Base-by-base conservation (phyloP, 37 sponge, comb jelly and placozoan species). In the Crambe crambe region DNA sequence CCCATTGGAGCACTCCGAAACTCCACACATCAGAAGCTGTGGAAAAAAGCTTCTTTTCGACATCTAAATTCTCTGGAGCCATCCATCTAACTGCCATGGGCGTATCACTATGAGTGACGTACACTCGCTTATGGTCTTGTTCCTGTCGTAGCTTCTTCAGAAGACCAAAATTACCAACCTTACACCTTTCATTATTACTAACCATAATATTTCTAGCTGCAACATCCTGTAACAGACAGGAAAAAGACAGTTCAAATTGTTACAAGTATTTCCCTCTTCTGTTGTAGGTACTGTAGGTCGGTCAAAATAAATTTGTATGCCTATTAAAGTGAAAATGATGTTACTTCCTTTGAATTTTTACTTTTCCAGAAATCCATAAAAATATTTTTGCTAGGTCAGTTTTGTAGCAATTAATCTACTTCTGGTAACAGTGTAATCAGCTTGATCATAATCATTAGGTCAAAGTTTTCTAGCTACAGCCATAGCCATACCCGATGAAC, bases 1-100 rank as follows among this genome's bases (percentile, higher is more conserved):
- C 89, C 89, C 89, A 89, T 61, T 65, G 58, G 32, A 88, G 67
- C 21, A 88, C 43, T 0, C 89, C 89, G 47, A 78, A 88, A 58
- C 83, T 84, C 89, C 89, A 89, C 63, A 89, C 89, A 31, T 89
- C 89, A 34, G 85, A 84, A 6, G 89, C 89, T 21, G 75, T 21
- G 15, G 85, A 84, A 70, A 89, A 89, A 25, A 37, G 0, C n/a
- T 58, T 42, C 1, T 74, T 61, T 2, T 44, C 21, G 12, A 89
- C 51, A n/a, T n/a, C n/a, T n/a, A n/a, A n/a, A 66, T 61, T 76
- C 61, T 89, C 89, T 23, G 85, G 85, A 37, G 89, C 65, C 89
- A 89, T 89, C 89, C 89, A 89, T 8, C 81, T 58, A 2, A 85
- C 40, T 15, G 12, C 10, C 12, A 12, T 47, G 12, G 51, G 12